A percentile compares a stretch with the other conserved stretches of the same genome.
Conservation (phyloP, 1,140 invertebrate species). For the Conus ventricosus region DNA sequence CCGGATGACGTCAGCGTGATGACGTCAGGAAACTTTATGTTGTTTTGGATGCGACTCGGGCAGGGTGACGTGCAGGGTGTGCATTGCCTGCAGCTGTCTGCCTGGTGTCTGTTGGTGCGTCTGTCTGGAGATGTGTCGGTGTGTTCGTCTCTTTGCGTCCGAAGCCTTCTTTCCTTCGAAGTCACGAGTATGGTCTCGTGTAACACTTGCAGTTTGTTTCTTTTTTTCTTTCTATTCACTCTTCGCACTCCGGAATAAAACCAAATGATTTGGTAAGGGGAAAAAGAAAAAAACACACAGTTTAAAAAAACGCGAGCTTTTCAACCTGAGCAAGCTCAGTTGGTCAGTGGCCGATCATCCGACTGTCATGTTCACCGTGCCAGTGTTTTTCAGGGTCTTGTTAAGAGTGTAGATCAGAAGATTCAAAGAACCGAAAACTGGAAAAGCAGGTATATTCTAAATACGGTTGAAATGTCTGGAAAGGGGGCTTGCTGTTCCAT, state of each 20-base stretch:
- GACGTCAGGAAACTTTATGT: neutral
- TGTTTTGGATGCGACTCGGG: neutral
- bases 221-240: neutral
- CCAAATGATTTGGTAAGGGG: neutral
- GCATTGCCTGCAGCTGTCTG: neutral
- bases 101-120: neutral
- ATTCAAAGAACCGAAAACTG: too few species aligned
- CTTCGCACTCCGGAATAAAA: neutral
- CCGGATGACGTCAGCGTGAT: neutral
- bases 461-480: too few species aligned
- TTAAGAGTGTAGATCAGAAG: too few species aligned
- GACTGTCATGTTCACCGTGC: too few species aligned
- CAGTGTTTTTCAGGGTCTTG: too few species aligned
- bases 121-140: neutral
- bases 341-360: too few species aligned
- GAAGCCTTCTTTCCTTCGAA: neutral
- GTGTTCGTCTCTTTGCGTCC: neutral
- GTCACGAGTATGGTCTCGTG: conserved; percentile 6
- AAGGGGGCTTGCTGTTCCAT: too few species aligned
- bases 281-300: too few species aligned
- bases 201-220: conserved; percentile 14
- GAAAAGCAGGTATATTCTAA: too few species aligned
- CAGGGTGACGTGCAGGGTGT: too few species aligned
- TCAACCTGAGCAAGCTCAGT: too few species aligned
- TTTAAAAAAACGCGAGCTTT: too few species aligned